Conservation (phyloP, 2,113 vertebrate genomes). For the Gymnobelideus leadbeateri region DNA sequence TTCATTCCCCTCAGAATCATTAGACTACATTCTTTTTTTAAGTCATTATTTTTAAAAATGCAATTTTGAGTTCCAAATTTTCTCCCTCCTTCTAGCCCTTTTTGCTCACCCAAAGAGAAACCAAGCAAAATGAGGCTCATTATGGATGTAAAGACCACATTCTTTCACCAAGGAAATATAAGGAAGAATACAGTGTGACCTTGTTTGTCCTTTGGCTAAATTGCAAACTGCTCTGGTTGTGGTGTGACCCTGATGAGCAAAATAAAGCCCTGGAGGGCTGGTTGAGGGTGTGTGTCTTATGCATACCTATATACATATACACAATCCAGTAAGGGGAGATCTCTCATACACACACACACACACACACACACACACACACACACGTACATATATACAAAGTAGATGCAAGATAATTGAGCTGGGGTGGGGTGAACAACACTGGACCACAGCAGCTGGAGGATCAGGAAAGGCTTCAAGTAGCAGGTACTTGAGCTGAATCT, state of each 20-base stretch:
- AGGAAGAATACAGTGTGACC: not conserved
- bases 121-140: not conserved
- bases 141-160: not conserved
- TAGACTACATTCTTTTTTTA: not conserved
- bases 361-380: no score
- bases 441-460: not conserved
- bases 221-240: no score
- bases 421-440: not conserved
- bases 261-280: no score
- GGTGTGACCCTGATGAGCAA: no score
- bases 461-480: not conserved
- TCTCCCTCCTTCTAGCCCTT: not conserved
- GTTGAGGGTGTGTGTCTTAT: no score
- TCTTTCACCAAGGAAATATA: not conserved
- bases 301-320: no score
- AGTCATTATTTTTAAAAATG: not conserved
- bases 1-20: not conserved
- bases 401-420: not conserved
- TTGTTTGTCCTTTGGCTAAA: not conserved
- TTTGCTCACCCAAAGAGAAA: not conserved
- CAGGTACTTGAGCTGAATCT: not conserved
- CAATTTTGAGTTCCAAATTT: not conserved
- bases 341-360: no score
- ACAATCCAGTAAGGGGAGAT: no score
- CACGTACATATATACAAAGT: not conserved